Base-by-base conservation (phyloP, 1,140 invertebrate genomes). In the Aphaenogaster rudis region DNA sequence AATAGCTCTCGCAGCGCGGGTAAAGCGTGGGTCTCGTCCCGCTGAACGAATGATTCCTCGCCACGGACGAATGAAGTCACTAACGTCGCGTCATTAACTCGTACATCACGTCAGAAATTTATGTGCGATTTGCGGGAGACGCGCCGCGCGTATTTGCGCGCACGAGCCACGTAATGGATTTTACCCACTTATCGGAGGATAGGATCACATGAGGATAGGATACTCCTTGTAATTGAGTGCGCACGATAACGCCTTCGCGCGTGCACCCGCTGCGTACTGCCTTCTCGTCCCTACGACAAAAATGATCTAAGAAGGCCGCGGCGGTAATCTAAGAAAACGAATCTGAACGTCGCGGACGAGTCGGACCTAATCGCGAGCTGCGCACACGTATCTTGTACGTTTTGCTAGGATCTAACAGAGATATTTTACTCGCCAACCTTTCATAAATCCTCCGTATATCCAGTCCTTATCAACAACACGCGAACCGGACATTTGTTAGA, bases 51-150 rank as follows among this genome's bases (percentile, higher is more conserved):
- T 28, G 28, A 28, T 28, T 28, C 28, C 28, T 28, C 28, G 45
- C 77, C 28, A 66, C 61, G 28, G 33, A 64, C 48, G 78, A 81
- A 81, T 81, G 78, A 81, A 81, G 78, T 69, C 78, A 54, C 64
- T 81, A 81, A 81, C 52, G 52, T 82, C 67, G 28, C 42, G 67
- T 82, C 80, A 82, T 82, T 82, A 72, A 74, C 39, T 82, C 80
- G 42, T 61, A 82, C 42, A 74, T 74, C 42, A 42, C 67, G 42
- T 33, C 21, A 67, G 52, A 33, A 72, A 48, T 82, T 61, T 72
- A 72, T 82, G 67, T 59, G 52, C 39, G 42, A 21, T 69, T 69
- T 57, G 64, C 13, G 17, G 9, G 52, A 71, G 66, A 59, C 28
- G n/a, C 17, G 28, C 21, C 50, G 15, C 28, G 57, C 8, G 21